Base-by-base conservation (phyloP, 2,888 invertebrate genomes). In the Drosophila tanythrix region DNA sequence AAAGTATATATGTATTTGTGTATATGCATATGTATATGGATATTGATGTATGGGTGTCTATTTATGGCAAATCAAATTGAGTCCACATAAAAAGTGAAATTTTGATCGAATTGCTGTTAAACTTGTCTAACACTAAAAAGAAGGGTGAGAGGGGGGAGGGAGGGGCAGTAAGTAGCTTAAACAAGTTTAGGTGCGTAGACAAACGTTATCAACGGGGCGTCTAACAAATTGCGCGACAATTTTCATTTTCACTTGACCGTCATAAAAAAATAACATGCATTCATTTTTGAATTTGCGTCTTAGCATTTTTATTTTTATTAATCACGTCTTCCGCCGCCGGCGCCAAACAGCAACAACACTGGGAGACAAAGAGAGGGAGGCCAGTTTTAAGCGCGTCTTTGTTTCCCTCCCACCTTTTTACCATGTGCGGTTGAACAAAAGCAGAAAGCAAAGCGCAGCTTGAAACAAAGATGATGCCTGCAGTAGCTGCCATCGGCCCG, bases 41-140 rank as follows among this genome's bases (percentile, higher is more conserved):
- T 21, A 3, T 18, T 18, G 18, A n/a, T 33, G 11, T 72, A 18
- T 10, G 13, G 3, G 13, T 15, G 27, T 27, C 18, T 25, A 8
- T 46, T 46, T 46, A 38, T 65, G 36, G 43, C 58, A 75, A 50
- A 76, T 78, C 40, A 61, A 81, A 71, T 67, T 64, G 66, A 64
- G 73, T 63, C 76, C 71, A 70, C 57, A 61, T 62, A 76, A 88
- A 84, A 84, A 83, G 88, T 84, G 88, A 84, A 84, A 82, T 82
- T 86, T 82, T 66, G 66, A 81, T 76, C 69, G 58, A 88, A 72
- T 67, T 72, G 80, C 64, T 55, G 65, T 55, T 64, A 76, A 85
- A 84, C 88, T 80, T 75, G 83, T 78, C 74, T 62, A 59, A 46
- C 57, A 58, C 50, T 48, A 63, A 31, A 31, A 25, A 11, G 35